phyloP scores from a whole-genome alignment of 1,140 invertebrate genomes.

The Orius insidiosus region DNA sequence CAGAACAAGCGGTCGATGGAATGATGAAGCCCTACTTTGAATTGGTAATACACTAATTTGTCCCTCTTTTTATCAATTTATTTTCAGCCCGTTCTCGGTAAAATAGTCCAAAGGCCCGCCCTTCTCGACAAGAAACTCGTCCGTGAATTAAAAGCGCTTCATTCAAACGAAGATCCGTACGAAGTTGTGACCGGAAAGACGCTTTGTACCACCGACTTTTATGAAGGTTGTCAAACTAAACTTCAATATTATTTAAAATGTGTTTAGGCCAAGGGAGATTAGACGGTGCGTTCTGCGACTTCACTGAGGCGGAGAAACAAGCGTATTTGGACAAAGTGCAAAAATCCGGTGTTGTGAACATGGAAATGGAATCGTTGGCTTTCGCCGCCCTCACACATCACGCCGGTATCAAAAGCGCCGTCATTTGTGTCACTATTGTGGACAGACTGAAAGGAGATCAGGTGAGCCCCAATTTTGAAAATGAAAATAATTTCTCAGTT shows the following conservation, averaged over 20 bases:
- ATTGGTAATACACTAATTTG: constrained; percentile 31
- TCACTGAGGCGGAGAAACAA: constrained; percentile 75
- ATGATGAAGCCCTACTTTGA: constrained; percentile 50
- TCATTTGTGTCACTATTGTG: constrained; percentile 84
- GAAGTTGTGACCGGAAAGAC: constrained; percentile 79
- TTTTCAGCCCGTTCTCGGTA: constrained; percentile 71
- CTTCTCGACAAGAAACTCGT: constrained; percentile 64
- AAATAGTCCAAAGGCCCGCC: constrained; percentile 60
- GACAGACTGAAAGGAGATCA: constrained; percentile 90
- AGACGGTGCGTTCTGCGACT: constrained; percentile 95
- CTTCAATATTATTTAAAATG: background rate
- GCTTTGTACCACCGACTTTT: constrained; percentile 93
- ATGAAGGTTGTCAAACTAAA: constrained; percentile 66
- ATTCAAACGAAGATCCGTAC: constrained; percentile 62
- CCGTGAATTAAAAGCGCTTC: constrained; percentile 55
- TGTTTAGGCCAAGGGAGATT: constrained; percentile 45
- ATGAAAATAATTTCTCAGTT: background rate
- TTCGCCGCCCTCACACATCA: constrained; percentile 88
- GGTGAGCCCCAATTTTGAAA: constrained; percentile 30
- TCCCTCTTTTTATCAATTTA: constrained; percentile 6
- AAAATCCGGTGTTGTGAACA: constrained; percentile 73
- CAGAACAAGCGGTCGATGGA: constrained; percentile 71
- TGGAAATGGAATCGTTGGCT: constrained; percentile 91
- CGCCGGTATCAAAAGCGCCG: constrained; percentile 82
- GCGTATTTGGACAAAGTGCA: constrained; percentile 64